phyloP scores from a whole-genome alignment of 2,113 vertebrate species.

The Origma solitaria region DNA sequence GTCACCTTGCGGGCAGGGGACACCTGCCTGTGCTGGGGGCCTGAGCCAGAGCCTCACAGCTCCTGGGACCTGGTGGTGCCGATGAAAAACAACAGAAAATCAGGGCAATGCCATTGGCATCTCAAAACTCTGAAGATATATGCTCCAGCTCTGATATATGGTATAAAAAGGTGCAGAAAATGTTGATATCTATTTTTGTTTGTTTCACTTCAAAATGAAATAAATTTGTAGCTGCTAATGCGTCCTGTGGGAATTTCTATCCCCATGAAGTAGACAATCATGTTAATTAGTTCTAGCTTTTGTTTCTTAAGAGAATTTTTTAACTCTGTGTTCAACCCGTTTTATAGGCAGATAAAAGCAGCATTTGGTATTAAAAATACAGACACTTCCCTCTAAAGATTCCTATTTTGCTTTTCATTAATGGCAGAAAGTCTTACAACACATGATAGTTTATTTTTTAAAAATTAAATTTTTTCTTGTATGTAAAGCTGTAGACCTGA shows the following conservation, averaged over 20 bases:
- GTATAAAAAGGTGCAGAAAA: not conserved
- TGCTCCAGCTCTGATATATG: not conserved
- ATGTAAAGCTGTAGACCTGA: not conserved
- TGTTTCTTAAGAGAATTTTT: not conserved
- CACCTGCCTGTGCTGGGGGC: accelerated
- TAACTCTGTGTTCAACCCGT: not conserved
- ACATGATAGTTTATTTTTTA: not conserved
- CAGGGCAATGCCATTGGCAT: not conserved
- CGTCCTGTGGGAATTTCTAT: not conserved
- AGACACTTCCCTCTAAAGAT: not conserved
- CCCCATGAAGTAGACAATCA: not conserved
- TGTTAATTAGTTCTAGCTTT: not conserved
- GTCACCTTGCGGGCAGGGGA: not conserved
- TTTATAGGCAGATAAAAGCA: not conserved
- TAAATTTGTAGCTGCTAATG: not conserved
- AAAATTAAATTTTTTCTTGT: not conserved
- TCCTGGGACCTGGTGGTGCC: no score
- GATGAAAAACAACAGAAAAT: not conserved
- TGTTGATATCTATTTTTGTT: not conserved
- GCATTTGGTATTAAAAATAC: not conserved
- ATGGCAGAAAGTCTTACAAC: not conserved
- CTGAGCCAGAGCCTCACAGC: accelerated
- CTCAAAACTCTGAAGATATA: not conserved
- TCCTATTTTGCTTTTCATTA: not conserved
- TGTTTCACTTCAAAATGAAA: not conserved